Conservation (phyloP, 2,113 vertebrate species). For the Sarotherodon lohbergeri region DNA sequence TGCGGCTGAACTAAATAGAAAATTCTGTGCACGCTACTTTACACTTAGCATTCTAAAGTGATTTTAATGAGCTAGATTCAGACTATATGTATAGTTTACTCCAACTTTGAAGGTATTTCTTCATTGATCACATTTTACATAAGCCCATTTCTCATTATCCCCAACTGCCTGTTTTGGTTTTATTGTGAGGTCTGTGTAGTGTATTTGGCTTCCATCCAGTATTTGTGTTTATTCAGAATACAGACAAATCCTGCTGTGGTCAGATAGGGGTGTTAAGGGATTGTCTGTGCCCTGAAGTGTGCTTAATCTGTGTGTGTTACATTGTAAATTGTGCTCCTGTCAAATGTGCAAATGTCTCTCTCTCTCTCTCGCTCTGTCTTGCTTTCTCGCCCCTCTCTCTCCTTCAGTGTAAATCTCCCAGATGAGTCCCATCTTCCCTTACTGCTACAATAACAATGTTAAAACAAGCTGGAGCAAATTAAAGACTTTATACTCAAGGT, state of each 20-base stretch:
- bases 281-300: constrained; percentile 24
- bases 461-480: not conserved
- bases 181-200: not conserved
- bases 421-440: not conserved
- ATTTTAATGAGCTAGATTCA: not conserved
- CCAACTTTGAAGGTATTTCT: not conserved
- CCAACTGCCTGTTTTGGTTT: not conserved
- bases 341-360: constrained; percentile 12
- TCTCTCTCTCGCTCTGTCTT: not conserved
- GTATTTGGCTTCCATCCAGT: not conserved
- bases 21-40: not conserved
- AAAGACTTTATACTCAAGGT: not conserved
- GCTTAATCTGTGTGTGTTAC: constrained; percentile 33
- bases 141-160: not conserved
- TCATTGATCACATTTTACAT: not conserved
- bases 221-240: constrained; percentile 17
- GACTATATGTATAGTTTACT: not conserved
- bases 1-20: fast-evolving
- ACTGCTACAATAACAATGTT: not conserved
- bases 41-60: not conserved
- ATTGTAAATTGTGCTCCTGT: constrained; percentile 2
- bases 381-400: not conserved
- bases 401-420: not conserved
- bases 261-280: constrained; percentile 28
- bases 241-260: constrained; percentile 21